Base-by-base conservation (phyloP, 2,888 invertebrate genomes). In the Orthosia incerta region DNA sequence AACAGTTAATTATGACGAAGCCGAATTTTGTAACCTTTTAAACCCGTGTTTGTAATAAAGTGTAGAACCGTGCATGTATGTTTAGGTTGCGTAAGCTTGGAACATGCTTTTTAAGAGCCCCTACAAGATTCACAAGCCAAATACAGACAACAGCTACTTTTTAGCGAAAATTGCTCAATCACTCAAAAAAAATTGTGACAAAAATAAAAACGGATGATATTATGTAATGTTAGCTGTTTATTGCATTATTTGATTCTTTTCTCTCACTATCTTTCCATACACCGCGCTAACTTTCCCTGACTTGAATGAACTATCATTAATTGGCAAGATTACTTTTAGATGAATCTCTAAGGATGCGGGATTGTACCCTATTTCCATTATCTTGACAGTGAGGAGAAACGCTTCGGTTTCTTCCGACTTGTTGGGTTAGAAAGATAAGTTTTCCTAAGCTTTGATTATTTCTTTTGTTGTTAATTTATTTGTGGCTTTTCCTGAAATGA, bases 1-100 rank as follows among this genome's bases (percentile, higher is more conserved):
- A 78, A n/a, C 57, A 61, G 68, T 60, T 70, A 71, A 85, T 82
- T 76, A 82, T 81, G 79, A 85, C 79, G 74, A 68, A 79, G 79
- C 77, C 50, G 74, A 81, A 50, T 63, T 82, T 20, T 0, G 50
- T 4, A 55, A 70, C 69, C 61, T 76, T 81, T 66, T 15, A 39
- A 65, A 62, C 53, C 59, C 56, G 15, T 18, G 46, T 48, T 57
- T 71, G 26, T 46, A 31, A 76, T 20, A 61, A 51, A 48, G 16
- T 20, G 39, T 18, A 15, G 16, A 65, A 53, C 16, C n/a, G 18
- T 57, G 12, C 16, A 26, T 57, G 13, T 51, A 51, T 73, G n/a
- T 71, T 71, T 57, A 20, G 39, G n/a, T 39, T 9, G 39, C 39
- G 39, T 39, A 39, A 31, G 26, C 26, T 31, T 31, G 4, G 31